Conservation (phyloP, 2,888 invertebrate genomes). For the Blera fallax region DNA sequence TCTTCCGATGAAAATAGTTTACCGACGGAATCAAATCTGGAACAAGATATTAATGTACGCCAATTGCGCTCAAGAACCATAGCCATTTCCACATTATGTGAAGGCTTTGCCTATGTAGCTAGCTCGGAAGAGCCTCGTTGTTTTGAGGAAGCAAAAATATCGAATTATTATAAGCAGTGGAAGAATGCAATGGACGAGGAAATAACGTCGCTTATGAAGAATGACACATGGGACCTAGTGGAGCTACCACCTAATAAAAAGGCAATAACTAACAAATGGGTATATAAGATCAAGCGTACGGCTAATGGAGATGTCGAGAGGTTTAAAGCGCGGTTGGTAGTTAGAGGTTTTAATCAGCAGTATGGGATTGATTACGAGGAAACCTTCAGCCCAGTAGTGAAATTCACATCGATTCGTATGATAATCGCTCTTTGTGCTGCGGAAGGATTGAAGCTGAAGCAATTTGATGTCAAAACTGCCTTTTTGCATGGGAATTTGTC, state of each 20-base stretch:
- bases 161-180: too few relatives aligned
- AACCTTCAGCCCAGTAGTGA: slow-evolving; percentile 70
- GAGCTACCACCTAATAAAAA: slow-evolving; percentile 55
- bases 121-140: too few relatives aligned
- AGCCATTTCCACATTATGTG: too few relatives aligned
- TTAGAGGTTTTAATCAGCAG: background rate
- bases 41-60: too few relatives aligned
- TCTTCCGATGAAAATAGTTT: too few relatives aligned
- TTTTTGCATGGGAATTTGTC: slow-evolving; percentile 46
- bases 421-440: slow-evolving; percentile 65
- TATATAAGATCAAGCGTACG: slow-evolving; percentile 73
- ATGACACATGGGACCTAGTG: slow-evolving; percentile 47
- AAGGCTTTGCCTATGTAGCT: too few relatives aligned
- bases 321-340: slow-evolving; percentile 76
- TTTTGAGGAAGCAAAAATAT: too few relatives aligned
- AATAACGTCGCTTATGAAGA: slow-evolving; percentile 29
- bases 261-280: slow-evolving; percentile 74
- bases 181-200: too few relatives aligned
- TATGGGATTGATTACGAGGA: slow-evolving; percentile 37
- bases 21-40: too few relatives aligned
- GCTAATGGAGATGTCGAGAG: slow-evolving; percentile 3
- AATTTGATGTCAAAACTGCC: slow-evolving; percentile 69
- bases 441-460: slow-evolving; percentile 19
- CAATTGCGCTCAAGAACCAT: too few relatives aligned
- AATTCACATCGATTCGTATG: slow-evolving; percentile 45